Conservation (phyloP, 2,113 vertebrate species). For the Sturnus vulgaris region DNA sequence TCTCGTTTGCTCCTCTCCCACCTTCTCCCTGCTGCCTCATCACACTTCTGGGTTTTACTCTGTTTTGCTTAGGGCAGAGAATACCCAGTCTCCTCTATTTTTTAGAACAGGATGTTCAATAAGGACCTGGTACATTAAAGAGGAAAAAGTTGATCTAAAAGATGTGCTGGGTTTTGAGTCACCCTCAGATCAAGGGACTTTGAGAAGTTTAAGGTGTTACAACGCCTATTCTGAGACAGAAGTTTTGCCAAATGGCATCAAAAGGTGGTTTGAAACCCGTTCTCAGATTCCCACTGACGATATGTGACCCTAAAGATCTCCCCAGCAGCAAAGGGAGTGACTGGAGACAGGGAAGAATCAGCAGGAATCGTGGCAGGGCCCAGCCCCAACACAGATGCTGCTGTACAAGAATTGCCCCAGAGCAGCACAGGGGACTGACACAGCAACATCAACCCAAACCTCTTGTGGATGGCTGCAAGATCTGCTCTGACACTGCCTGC, state of each 20-base stretch:
- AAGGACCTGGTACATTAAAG: fast-evolving
- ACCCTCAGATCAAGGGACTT: neutral
- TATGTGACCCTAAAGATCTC: no score
- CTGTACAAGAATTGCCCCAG: neutral
- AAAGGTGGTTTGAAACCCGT: neutral
- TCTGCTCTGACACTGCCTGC: neutral
- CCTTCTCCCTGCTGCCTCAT: neutral
- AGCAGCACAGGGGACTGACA: neutral
- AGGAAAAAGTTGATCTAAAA: neutral
- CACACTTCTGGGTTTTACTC: neutral
- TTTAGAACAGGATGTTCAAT: neutral
- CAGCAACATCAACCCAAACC: neutral
- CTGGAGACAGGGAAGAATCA: neutral
- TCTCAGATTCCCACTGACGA: neutral
- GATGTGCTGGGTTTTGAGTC: fast-evolving
- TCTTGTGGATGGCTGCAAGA: neutral
- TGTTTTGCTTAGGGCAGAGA: neutral
- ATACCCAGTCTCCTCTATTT: neutral
- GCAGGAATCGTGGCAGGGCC: fast-evolving
- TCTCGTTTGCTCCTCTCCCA: neutral
- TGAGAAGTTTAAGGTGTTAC: neutral
- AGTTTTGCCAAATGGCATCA: neutral
- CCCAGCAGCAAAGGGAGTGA: neutral
- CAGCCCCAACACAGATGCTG: neutral
- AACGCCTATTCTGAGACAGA: neutral